Conservation (phyloP, 2,888 invertebrate species). For the Andrena bucephala region DNA sequence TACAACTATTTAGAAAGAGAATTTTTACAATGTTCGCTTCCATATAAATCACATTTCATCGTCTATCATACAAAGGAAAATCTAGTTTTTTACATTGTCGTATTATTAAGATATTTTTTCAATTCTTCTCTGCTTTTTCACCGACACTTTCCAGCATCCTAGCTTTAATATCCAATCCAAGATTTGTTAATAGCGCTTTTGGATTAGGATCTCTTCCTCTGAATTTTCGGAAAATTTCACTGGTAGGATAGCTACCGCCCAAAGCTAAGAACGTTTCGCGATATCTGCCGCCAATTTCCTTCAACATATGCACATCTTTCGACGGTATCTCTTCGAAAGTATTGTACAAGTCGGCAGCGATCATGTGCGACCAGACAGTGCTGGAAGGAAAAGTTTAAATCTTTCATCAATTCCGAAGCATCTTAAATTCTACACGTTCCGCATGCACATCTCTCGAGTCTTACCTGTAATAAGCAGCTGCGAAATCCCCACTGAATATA, state of each 20-base stretch:
- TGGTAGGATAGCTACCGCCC: constrained; percentile 93
- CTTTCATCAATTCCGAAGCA: background rate
- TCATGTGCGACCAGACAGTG: constrained; percentile 93
- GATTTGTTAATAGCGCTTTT: constrained; percentile 90
- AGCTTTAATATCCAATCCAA: constrained; percentile 85
- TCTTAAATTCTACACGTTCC: background rate
- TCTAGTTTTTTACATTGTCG: constrained; percentile 13
- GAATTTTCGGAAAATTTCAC: constrained; percentile 95
- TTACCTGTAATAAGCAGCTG: constrained; percentile 92
- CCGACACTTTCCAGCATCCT: background rate
- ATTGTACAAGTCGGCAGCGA: constrained; percentile 95
- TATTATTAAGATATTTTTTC: background rate
- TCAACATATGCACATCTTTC: constrained; percentile 86
- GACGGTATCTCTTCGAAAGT: constrained; percentile 90
- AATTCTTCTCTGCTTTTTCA: background rate
- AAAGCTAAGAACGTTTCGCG: constrained; percentile 93
- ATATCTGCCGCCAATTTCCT: constrained; percentile 90
- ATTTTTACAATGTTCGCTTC: constrained; percentile 13
- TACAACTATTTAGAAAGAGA: constrained; percentile 4
- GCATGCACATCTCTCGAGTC: background rate
- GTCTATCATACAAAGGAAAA: constrained; percentile 9
- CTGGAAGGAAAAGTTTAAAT: constrained; percentile 86
- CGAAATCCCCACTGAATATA: constrained; percentile 94
- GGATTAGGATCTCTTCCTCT: constrained; percentile 96
- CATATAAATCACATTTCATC: constrained; percentile 42